These are phyloP conservation scores for Stegophylla sp. DNA, from an alignment of 2,888 invertebrate genomes.

Conservation along the genomic window DNA sequence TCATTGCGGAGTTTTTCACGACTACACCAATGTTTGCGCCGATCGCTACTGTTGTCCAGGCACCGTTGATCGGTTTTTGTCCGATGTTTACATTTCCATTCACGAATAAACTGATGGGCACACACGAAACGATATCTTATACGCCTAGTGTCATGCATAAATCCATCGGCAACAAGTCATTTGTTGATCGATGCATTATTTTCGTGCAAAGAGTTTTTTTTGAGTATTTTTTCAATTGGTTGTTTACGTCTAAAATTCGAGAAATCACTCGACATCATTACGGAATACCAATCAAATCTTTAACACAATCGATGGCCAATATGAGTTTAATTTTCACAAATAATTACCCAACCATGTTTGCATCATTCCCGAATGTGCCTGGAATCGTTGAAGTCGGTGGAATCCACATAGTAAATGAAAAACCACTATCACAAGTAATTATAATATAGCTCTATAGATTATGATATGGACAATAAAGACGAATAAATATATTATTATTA, in stretches of 20 bases:
- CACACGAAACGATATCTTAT: background rate
- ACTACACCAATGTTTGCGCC: conserved; percentile 26
- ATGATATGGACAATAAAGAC: background rate
- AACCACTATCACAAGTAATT: conserved; percentile 29
- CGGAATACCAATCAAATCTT: background rate
- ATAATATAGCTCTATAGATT: background rate
- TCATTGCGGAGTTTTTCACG: conserved; percentile 8
- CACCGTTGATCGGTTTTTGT: conserved; percentile 30
- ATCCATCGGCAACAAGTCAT: background rate
- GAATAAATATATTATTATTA: background rate
- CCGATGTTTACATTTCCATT: conserved; percentile 36
- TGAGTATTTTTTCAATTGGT: background rate
- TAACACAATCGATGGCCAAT: conserved; percentile 6
- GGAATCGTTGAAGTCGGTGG: conserved; percentile 43
- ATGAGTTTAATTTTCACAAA: conserved; percentile 27
- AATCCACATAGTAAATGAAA: conserved; percentile 20
- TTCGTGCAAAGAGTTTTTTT: background rate
- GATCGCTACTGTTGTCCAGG: conserved; percentile 11
- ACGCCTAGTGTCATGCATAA: background rate
- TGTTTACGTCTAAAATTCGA: background rate
- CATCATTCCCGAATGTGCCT: background rate
- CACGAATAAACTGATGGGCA: conserved; percentile 1
- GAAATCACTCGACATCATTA: background rate
- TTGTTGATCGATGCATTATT: background rate
- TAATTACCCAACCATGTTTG: background rate